Percentiles rank a stretch among this genome's conserved stretches.
These are phyloP conservation scores for Calidris pugnax DNA, from an alignment of 2,113 vertebrate species.

Conservation along the genomic window DNA sequence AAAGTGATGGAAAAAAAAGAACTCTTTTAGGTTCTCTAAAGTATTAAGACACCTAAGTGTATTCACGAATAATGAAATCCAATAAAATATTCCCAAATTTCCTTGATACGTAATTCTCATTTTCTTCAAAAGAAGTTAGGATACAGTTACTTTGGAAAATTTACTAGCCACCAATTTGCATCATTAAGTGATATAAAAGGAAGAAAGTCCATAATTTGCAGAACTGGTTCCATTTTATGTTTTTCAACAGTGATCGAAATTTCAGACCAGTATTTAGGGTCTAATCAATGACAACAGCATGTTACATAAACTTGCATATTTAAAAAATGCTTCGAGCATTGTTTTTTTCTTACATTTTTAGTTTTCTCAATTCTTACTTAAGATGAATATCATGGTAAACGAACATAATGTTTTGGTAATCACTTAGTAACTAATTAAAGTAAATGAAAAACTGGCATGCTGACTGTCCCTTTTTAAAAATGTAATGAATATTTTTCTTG, in stretches of 20 bases:
- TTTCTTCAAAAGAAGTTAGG: neutral
- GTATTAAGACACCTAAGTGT: neutral
- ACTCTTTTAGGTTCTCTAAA: neutral
- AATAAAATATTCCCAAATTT: neutral
- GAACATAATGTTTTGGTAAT: neutral
- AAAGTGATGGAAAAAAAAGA: neutral
- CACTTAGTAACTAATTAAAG: neutral
- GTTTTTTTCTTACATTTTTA: neutral
- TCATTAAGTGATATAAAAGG: neutral
- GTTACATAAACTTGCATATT: neutral
- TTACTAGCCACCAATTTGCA: neutral
- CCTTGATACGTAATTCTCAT: neutral
- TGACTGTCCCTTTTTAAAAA: neutral
- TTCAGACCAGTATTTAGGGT: neutral
- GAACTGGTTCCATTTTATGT: neutral
- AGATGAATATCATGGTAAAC: neutral
- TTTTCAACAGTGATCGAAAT: neutral
- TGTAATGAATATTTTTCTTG: neutral
- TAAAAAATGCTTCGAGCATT: neutral
- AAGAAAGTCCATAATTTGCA: neutral
- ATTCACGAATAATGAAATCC: neutral
- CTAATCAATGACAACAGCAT: neutral
- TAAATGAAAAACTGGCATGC: neutral
- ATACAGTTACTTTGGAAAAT: neutral
- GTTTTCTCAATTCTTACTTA: neutral